Base-by-base conservation (phyloP, 1,140 invertebrate genomes). In the Drosophila bifasciata region DNA sequence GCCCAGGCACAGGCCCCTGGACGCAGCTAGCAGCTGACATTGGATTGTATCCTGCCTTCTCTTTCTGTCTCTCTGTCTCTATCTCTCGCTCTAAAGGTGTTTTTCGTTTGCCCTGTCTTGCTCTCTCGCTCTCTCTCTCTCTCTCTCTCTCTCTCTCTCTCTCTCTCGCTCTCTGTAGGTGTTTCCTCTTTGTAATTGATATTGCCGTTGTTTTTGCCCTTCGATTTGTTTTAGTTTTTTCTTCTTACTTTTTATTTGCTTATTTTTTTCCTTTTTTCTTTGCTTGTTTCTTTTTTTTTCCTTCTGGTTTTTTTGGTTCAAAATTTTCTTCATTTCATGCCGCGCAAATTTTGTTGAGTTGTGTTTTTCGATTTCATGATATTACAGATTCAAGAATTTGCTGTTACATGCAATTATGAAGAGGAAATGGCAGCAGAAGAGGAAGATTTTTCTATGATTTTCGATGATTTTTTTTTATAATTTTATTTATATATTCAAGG, bases 121-220 rank as follows among this genome's bases (percentile, higher is more conserved):
- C 28, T 9, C 7, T 28, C n/a, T n/a, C n/a, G n/a, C n/a, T n/a
- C n/a, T 58, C 62, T 69, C 41, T 73, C 32, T 77, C 55, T 46
- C 16, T 4, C 9, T 1, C 4, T 9, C 32, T 5, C 9, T 5
- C 9, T 4, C 28, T 36, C 0, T 11, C 9, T 28, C 32, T 36
- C 45, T 1, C 32, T 36, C 32, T 5, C 28, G 2, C 7, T 28
- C 8, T 28, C 73, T 77, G 64, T 63, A 63, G 64, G 23, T 25
- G 23, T 25, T 25, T 6, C 9, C 32, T 44, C 39, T 79, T 80
- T 76, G 80, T 84, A 79, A 88, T 75, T 83, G 83, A 86, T 86
- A 86, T 79, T 79, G 75, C 59, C 50, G 69, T 86, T 86, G 52
- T 66, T 32, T 32, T 36, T 36, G 32, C 32, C 9, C 32, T 43